Evolutionary conservation across 2,888 invertebrate genomes (phyloP).

Genomic region (Diadegma fenestrale): DNA sequence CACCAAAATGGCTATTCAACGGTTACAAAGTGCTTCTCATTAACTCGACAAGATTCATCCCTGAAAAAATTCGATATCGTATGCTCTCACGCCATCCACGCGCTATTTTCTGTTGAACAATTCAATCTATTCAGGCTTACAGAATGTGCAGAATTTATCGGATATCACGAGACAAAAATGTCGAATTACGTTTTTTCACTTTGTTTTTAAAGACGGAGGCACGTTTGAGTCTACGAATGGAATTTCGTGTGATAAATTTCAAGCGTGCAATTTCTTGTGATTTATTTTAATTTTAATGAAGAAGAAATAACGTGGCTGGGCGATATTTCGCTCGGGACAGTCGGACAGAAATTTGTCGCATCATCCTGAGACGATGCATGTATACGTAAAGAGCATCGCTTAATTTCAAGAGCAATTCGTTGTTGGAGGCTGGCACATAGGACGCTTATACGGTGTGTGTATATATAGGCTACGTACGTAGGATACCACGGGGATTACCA

Average conservation of each 20-base stretch:
- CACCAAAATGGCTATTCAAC: constrained; percentile 55
- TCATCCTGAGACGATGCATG: constrained; percentile 68
- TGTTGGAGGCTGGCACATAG: constrained; percentile 69
- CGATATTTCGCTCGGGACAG: constrained; percentile 45
- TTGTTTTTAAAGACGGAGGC: no score
- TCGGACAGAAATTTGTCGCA: constrained; percentile 70
- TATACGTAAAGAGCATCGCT: constrained; percentile 75
- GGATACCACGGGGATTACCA: constrained; percentile 81
- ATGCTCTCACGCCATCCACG: background rate
- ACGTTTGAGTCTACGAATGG: background rate
- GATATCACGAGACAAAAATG: background rate
- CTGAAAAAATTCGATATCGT: background rate
- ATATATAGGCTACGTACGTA: constrained; percentile 63
- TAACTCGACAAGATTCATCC: background rate
- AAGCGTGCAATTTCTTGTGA: background rate
- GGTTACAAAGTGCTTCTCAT: constrained; percentile 13
- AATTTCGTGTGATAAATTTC: background rate
- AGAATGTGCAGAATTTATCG: background rate
- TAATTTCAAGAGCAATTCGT: constrained; percentile 82
- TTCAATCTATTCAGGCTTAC: background rate
- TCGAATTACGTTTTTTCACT: no score
- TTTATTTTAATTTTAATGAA: background rate
- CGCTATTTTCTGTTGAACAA: background rate
- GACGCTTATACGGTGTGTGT: background rate
- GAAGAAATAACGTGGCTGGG: background rate